Evolutionary conservation across 2,797 vertebrate species (phyloP), one percentile per base, ranked within the genome.

Genomic region (Chromobotia macracanthus): DNA sequence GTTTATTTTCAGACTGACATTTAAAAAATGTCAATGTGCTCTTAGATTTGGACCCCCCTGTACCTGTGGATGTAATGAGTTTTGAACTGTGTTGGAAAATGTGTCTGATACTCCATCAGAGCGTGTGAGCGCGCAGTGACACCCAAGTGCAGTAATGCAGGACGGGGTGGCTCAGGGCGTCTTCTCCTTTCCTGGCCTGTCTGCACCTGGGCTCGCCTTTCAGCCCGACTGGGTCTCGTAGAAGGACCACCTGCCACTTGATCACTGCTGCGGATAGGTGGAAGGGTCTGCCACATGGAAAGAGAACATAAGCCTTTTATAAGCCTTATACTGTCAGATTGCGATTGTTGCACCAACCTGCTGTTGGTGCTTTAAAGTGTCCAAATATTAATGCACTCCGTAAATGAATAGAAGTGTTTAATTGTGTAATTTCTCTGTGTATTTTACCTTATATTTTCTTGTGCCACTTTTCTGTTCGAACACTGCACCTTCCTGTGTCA

Each of bases 91-190:
- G 88, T 86, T 55, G 90, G 84, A 68, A 94, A 96, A 80, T 87
- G 91, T 53, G 38, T 84, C 82, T 93, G 82, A 85, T 94, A 96
- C 71, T 94, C 93, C 31, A 86, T 87, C 0, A 87, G 86, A 35
- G 86, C 72, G 5, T 96, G 93, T 55, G 96, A 95, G 18, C 91
- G 93, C 12, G 95, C 97, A 0, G 91, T 95, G 69, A 99, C 89
- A 18, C 82, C 86, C 72, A 99, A 86, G 76, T 94, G 94, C 67
- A 98, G 91, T 76, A 94, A 77, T 81, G 85, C 67, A 5, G 96
- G 93, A 0, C 18, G 75, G 1, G 96, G 95, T 0, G 87, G 90
- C 41, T 93, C 86, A 5, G 96, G 97, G 15, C 84, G 11, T 83
- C 23, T 41, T 87, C 87, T 56, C 84, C n/a, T 55, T 63, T 72